Evolutionary conservation across 2,888 invertebrate genomes (phyloP).

Genomic region (Aporophyla nigra): DNA sequence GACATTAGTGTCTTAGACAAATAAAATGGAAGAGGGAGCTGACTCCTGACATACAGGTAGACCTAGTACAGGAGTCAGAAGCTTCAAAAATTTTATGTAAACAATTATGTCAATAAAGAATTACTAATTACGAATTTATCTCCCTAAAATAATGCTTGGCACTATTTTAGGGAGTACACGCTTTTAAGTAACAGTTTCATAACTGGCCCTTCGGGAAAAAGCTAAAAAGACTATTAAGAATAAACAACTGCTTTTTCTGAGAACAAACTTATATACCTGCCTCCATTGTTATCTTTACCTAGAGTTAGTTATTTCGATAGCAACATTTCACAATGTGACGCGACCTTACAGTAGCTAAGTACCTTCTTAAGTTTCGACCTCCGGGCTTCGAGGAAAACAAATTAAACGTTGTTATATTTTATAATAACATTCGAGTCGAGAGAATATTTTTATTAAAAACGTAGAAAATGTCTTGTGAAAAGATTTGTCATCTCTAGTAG

Average conservation of each 20-base stretch:
- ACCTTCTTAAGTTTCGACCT: constrained; percentile 61
- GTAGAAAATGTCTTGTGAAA: constrained; percentile 18
- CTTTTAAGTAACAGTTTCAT: neutral
- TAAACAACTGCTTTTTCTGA: neutral
- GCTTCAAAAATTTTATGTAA: too few relatives aligned
- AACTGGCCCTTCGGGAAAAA: neutral
- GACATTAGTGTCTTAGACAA: too few relatives aligned
- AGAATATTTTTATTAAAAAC: constrained; percentile 43
- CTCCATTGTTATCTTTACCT: constrained; percentile 22
- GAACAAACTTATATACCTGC: neutral
- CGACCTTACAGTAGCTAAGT: constrained; percentile 45
- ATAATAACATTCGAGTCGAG: constrained; percentile 43
- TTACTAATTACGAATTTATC: too few relatives aligned
- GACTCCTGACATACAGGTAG: too few relatives aligned
- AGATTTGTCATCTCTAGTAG: constrained; percentile 24
- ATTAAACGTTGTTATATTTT: constrained; percentile 60
- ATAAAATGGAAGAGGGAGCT: too few relatives aligned
- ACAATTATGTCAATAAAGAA: too few relatives aligned
- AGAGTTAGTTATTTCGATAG: constrained; percentile 33
- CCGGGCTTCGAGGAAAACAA: constrained; percentile 52
- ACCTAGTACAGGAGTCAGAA: too few relatives aligned
- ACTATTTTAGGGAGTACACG: too few relatives aligned
- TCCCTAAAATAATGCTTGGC: too few relatives aligned
- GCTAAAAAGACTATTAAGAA: constrained; percentile 6
- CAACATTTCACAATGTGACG: constrained; percentile 25